Evolutionary conservation across 2,888 invertebrate species (phyloP).

Genomic region (Luperina nickerlii): DNA sequence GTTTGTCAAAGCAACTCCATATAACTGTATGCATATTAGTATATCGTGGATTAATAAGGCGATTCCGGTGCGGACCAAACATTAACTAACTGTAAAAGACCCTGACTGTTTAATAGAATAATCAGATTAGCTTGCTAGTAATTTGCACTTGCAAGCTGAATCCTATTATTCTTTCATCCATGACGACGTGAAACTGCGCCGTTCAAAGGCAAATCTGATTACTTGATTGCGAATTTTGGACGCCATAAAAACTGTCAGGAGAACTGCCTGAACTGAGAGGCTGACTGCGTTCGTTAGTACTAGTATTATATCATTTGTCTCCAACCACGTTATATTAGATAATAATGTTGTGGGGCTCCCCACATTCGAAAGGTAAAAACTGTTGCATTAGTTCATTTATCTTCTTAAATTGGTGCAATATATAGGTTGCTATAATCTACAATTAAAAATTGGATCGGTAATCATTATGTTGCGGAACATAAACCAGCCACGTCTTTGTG

Average conservation of each 20-base stretch:
- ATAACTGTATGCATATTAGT: neutral
- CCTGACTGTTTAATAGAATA: constrained; percentile 41
- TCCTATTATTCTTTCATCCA: constrained; percentile 68
- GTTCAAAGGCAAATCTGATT: constrained; percentile 73
- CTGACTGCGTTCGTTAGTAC: constrained; percentile 22
- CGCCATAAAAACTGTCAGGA: constrained; percentile 48
- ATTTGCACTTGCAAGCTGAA: constrained; percentile 62
- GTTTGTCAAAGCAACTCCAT: neutral
- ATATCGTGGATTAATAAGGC: constrained; percentile 15
- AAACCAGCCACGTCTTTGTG: neutral
- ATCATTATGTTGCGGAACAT: neutral
- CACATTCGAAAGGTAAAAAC: constrained; percentile 5
- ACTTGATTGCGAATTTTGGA: constrained; percentile 77
- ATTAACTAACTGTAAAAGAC: constrained; percentile 34
- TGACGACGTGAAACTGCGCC: constrained; percentile 54
- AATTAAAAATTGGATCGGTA: neutral
- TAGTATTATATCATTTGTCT: constrained; percentile 23
- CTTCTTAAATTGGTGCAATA: constrained; percentile 4
- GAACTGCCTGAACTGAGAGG: constrained; percentile 33
- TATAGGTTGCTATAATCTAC: neutral
- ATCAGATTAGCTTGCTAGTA: constrained; percentile 38
- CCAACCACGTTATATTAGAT: constrained; percentile 5
- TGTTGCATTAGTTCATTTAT: neutral
- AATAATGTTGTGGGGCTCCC: neutral
- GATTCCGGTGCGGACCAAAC: neutral